Evolutionary conservation across 2,888 invertebrate species (phyloP).

Genomic region (Pilophorus perplexus): DNA sequence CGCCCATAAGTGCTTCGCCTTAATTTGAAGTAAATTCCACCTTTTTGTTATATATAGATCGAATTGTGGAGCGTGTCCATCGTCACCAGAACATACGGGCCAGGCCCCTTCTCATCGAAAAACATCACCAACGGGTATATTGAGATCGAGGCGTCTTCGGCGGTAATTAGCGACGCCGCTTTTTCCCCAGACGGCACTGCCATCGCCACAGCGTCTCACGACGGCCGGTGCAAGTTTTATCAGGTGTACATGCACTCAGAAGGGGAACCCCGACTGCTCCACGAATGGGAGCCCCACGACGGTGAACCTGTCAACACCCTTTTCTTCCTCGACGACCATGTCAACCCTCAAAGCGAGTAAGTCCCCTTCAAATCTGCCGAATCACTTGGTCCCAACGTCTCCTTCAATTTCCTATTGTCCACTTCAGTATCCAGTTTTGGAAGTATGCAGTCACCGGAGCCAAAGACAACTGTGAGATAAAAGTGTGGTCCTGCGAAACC

Average conservation of each 20-base stretch:
- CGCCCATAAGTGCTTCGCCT: slow-evolving; percentile 18
- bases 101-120: slow-evolving; percentile 53
- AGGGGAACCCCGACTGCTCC: slow-evolving; percentile 72
- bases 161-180: slow-evolving; percentile 63
- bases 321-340: slow-evolving; percentile 90
- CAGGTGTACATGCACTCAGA: slow-evolving; percentile 70
- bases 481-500: slow-evolving; percentile 90
- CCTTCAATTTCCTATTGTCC: too few relatives aligned
- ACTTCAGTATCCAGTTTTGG: slow-evolving; percentile 78
- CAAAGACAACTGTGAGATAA: slow-evolving; percentile 80
- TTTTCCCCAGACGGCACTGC: slow-evolving; percentile 95
- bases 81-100: slow-evolving; percentile 54
- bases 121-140: slow-evolving; percentile 56
- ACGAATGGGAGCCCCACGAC: slow-evolving; percentile 90
- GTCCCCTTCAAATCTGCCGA: too few relatives aligned
- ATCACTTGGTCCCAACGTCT: too few relatives aligned
- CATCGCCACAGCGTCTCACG: slow-evolving; percentile 82
- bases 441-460: slow-evolving; percentile 92
- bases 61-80: slow-evolving; percentile 59
- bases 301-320: slow-evolving; percentile 82
- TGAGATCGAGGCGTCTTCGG: slow-evolving; percentile 51
- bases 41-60: slow-evolving; percentile 52
- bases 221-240: slow-evolving; percentile 90
- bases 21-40: neutral
- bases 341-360: slow-evolving; percentile 48